Evolutionary conservation across 2,888 invertebrate genomes (phyloP).

Genomic region (Polietes domitor): DNA sequence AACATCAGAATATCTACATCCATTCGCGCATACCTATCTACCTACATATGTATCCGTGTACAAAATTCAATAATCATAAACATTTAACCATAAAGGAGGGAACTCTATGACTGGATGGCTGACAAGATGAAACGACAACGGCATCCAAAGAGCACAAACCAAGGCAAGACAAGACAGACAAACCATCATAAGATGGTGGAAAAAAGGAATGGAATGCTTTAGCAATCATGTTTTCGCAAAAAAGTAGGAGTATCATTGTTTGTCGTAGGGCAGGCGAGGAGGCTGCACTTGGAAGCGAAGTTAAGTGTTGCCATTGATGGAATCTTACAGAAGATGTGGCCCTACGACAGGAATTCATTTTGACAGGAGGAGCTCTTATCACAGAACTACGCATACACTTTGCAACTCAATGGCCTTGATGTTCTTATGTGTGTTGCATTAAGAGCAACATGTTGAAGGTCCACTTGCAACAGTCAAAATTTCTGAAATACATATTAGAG

Average conservation of each 20-base stretch:
- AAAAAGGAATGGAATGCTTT: constrained; percentile 60
- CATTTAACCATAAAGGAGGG: constrained; percentile 68
- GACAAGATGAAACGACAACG: constrained; percentile 13
- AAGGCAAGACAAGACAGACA: constrained; percentile 37
- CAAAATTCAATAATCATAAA: constrained; percentile 68
- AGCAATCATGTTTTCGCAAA: constrained; percentile 51
- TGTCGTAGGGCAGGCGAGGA: not conserved
- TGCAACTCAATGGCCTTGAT: too few relatives aligned
- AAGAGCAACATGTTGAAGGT: too few relatives aligned
- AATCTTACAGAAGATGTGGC: too few relatives aligned
- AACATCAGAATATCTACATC: not conserved
- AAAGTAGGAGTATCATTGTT: constrained; percentile 11
- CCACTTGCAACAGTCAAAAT: too few relatives aligned
- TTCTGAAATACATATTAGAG: too few relatives aligned
- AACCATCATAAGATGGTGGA: constrained; percentile 60
- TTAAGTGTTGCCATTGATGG: not conserved
- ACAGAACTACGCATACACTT: too few relatives aligned
- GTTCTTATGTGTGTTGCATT: too few relatives aligned
- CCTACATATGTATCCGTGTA: constrained; percentile 35
- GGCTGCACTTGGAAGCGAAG: not conserved
- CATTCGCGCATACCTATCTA: not conserved
- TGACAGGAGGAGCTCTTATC: too few relatives aligned
- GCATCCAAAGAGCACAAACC: constrained; percentile 13
- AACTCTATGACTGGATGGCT: constrained; percentile 49
- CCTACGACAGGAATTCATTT: too few relatives aligned